Evolutionary conservation across 2,888 invertebrate species (phyloP).

Genomic region (Drosophila austrosaltans): DNA sequence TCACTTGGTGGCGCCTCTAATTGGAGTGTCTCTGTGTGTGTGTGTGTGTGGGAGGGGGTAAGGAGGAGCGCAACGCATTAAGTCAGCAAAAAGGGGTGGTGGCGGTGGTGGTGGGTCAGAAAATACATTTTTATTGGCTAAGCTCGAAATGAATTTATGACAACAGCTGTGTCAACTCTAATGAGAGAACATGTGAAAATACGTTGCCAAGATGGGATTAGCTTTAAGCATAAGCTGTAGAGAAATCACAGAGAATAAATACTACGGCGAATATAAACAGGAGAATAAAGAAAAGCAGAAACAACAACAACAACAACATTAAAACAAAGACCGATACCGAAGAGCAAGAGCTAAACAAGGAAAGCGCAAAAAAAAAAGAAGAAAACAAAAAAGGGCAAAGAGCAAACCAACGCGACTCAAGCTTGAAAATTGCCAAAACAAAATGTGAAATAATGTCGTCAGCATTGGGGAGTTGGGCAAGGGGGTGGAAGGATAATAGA

Average conservation of each 20-base stretch:
- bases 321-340: conserved; percentile 6
- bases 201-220: conserved; percentile 16
- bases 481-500: conserved; percentile 31
- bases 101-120: not conserved
- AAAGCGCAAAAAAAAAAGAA: conserved; percentile 29
- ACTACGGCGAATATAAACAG: not conserved
- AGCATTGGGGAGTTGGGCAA: conserved; percentile 15
- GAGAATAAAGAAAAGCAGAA: not conserved
- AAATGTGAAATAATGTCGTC: conserved; percentile 50
- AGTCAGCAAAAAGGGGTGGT: not conserved
- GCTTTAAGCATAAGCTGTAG: conserved; percentile 15
- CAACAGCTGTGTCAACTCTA: conserved; percentile 13
- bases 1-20: not conserved
- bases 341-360: conserved; percentile 1
- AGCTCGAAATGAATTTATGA: conserved; percentile 13
- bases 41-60: too few relatives aligned
- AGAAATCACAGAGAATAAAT: conserved; percentile 11
- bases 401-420: conserved; percentile 20
- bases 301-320: conserved; percentile 1
- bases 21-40: too few relatives aligned
- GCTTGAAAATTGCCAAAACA: conserved; percentile 43
- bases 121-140: conserved; percentile 10
- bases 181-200: conserved; percentile 18
- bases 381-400: conserved; percentile 42
- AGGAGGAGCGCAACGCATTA: too few relatives aligned